Conservation (phyloP, 2,888 invertebrate genomes). For the Hirtodrosophila cameraria region DNA sequence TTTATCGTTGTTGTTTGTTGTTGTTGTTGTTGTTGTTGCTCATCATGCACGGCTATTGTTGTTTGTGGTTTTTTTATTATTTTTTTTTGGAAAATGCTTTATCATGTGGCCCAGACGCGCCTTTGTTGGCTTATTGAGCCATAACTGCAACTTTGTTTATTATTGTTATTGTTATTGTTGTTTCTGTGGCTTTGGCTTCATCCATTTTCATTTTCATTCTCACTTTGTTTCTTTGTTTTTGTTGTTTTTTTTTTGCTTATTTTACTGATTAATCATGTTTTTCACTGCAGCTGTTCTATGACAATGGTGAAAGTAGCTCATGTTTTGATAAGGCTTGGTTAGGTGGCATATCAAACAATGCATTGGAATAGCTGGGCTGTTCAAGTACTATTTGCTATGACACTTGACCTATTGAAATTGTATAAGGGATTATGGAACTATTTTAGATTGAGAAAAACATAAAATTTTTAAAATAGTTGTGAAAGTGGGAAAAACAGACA, state of each 20-base stretch:
- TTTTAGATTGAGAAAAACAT: background rate
- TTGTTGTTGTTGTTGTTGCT: slow-evolving; percentile 33
- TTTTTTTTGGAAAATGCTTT: slow-evolving; percentile 54
- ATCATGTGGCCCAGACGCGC: slow-evolving; percentile 53
- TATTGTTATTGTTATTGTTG: slow-evolving; percentile 21
- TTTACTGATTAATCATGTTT: slow-evolving; percentile 73
- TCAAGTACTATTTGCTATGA: background rate
- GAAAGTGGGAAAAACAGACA: no score
- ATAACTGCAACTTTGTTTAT: slow-evolving; percentile 71
- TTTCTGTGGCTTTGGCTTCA: slow-evolving; percentile 44
- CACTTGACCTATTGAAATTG: slow-evolving; percentile 36
- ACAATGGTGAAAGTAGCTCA: slow-evolving; percentile 54
- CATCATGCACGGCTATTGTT: slow-evolving; percentile 63
- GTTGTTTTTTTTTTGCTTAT: slow-evolving; percentile 44
- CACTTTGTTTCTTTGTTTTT: slow-evolving; percentile 12
- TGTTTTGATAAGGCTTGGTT: slow-evolving; percentile 55
- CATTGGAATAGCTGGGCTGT: background rate
- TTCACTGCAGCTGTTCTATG: slow-evolving; percentile 54
- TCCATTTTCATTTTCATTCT: slow-evolving; percentile 40
- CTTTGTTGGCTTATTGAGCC: slow-evolving; percentile 76
- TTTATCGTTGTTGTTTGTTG: slow-evolving; percentile 11
- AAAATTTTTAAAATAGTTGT: no score
- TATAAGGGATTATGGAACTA: background rate
- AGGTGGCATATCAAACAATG: background rate
- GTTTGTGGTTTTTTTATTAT: slow-evolving; percentile 63